Conservation (phyloP, 1,140 invertebrate species). For the Drosophila watanabei region DNA sequence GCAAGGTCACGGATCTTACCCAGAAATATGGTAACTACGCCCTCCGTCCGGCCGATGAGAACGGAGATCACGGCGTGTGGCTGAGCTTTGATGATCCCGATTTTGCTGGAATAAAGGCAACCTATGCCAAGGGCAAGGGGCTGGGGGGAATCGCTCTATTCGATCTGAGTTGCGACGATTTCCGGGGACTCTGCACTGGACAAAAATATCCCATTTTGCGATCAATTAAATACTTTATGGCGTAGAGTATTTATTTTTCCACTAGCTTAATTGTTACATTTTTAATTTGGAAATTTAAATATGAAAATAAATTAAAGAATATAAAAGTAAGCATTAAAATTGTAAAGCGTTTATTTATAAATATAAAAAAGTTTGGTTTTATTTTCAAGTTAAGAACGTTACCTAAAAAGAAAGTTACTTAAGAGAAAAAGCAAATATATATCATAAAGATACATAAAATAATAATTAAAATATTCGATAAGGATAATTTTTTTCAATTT, state of each 20-base stretch:
- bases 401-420: no score
- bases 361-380: not conserved
- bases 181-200: constrained; percentile 91
- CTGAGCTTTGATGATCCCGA: constrained; percentile 95
- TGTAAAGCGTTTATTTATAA: not conserved
- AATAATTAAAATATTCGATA: no score
- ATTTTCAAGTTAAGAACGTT: no score
- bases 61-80: constrained; percentile 92
- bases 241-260: constrained; percentile 35
- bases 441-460: no score
- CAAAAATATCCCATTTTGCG: constrained; percentile 91
- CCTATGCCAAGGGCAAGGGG: constrained; percentile 90
- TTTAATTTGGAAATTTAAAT: not conserved
- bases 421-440: no score
- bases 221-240: constrained; percentile 86
- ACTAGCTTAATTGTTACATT: not conserved
- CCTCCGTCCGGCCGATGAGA: constrained; percentile 89
- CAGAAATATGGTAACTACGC: constrained; percentile 92
- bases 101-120: constrained; percentile 92
- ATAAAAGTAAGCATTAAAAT: not conserved
- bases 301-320: not conserved
- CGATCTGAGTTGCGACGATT: constrained; percentile 93
- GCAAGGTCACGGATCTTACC: constrained; percentile 90
- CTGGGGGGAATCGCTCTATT: constrained; percentile 93
- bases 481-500: not conserved